Conservation (phyloP, 2,797 vertebrate genomes). For the Enteromius afrohamiltoni region DNA sequence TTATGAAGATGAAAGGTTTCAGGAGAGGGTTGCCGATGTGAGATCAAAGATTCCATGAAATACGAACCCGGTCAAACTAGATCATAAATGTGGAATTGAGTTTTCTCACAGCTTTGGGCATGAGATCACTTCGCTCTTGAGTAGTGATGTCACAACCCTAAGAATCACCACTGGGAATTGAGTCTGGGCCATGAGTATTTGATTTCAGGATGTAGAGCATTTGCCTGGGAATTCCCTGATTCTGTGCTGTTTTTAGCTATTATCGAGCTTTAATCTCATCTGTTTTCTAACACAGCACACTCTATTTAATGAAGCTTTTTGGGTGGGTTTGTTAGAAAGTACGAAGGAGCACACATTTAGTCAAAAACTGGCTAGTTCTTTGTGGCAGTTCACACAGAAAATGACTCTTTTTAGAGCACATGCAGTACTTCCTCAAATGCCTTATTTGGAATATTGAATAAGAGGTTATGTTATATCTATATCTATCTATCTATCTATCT, state of each 20-base stretch:
- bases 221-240: slow-evolving; percentile 23
- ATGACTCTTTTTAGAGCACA: background rate
- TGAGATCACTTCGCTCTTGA: slow-evolving; percentile 24
- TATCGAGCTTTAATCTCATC: background rate
- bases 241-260: slow-evolving; percentile 8
- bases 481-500: no score
- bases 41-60: background rate
- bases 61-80: background rate
- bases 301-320: background rate
- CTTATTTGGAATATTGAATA: background rate
- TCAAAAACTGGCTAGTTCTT: background rate
- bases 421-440: background rate
- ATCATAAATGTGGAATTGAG: slow-evolving; percentile 16
- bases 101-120: slow-evolving; percentile 28
- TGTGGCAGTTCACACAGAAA: slow-evolving; percentile 8
- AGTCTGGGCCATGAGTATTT: slow-evolving; percentile 21
- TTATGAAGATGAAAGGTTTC: background rate
- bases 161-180: slow-evolving; percentile 19
- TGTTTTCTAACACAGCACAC: background rate
- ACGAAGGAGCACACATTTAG: background rate
- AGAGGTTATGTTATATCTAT: background rate
- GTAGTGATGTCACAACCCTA: slow-evolving; percentile 22
- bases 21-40: background rate
- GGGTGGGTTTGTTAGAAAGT: background rate
- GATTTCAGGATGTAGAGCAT: slow-evolving; percentile 25